These are phyloP conservation scores for Eupithecia pulchellata DNA, from an alignment of 2,888 invertebrate genomes.

Conservation along the genomic window DNA sequence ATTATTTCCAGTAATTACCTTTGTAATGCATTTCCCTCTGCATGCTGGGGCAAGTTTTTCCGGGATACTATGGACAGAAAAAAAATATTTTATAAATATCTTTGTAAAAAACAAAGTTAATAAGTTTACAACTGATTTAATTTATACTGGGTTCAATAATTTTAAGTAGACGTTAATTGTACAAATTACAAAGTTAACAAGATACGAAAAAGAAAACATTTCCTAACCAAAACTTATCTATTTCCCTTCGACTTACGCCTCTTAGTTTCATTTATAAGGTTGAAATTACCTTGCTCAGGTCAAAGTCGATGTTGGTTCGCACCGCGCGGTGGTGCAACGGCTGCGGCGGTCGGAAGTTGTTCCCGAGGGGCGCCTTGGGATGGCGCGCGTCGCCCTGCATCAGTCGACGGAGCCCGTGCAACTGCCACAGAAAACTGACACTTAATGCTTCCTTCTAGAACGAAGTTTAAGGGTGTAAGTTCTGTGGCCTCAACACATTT, in stretches of 20 bases:
- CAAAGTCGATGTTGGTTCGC: slow-evolving; percentile 98
- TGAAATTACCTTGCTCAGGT: slow-evolving; percentile 88
- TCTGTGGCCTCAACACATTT: neutral
- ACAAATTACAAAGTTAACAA: neutral
- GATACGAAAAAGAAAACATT: slow-evolving; percentile 3
- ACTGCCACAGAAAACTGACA: slow-evolving; percentile 75
- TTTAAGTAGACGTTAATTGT: neutral
- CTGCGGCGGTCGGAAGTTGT: slow-evolving; percentile 97
- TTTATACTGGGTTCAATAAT: neutral
- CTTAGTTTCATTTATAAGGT: slow-evolving; percentile 26
- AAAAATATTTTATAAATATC: neutral
- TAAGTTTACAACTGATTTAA: neutral
- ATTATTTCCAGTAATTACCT: slow-evolving; percentile 79
- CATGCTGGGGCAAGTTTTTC: slow-evolving; percentile 96
- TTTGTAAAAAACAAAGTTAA: neutral
- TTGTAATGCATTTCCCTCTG: slow-evolving; percentile 96
- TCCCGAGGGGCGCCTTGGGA: slow-evolving; percentile 95
- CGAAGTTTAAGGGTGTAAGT: neutral
- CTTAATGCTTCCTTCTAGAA: slow-evolving; percentile 24
- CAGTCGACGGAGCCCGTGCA: slow-evolving; percentile 92
- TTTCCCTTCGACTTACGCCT: neutral
- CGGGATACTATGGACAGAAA: slow-evolving; percentile 84
- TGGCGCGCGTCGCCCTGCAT: slow-evolving; percentile 95
- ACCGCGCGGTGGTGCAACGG: slow-evolving; percentile 96
- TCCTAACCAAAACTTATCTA: neutral